These are phyloP conservation scores for Lacerta bilineata DNA, from an alignment of 2,797 vertebrate genomes.

Conservation along the genomic window DNA sequence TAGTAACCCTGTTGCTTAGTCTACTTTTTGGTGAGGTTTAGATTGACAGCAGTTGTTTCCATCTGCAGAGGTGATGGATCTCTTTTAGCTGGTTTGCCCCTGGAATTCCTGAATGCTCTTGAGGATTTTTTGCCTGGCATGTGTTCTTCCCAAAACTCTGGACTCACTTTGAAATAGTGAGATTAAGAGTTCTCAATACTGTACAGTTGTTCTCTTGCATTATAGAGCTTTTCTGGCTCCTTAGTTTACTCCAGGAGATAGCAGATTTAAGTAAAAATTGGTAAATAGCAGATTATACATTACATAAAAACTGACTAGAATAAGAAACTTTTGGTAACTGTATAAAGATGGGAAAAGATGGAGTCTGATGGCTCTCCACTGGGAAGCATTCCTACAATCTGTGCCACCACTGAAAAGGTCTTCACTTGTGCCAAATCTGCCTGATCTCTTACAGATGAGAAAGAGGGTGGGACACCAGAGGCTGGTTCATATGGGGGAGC, in stretches of 20 bases:
- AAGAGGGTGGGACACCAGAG: not conserved
- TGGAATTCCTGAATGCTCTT: too few relatives aligned
- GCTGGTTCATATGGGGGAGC: not conserved
- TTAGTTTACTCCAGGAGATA: not conserved
- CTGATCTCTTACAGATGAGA: not conserved
- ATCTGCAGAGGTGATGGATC: too few relatives aligned
- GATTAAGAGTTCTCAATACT: too few relatives aligned
- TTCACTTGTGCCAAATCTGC: not conserved
- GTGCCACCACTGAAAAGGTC: not conserved
- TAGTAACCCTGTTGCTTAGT: too few relatives aligned
- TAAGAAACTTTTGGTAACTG: not conserved
- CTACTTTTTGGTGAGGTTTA: too few relatives aligned
- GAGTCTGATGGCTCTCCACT: not conserved
- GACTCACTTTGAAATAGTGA: too few relatives aligned
- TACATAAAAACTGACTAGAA: not conserved
- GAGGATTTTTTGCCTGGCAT: too few relatives aligned
- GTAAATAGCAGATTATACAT: not conserved
- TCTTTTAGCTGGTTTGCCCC: too few relatives aligned
- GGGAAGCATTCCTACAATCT: not conserved
- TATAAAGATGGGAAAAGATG: not conserved
- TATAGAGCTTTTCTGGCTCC: not conserved
- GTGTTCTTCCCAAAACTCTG: too few relatives aligned
- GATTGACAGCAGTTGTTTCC: too few relatives aligned
- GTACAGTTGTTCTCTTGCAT: not conserved
- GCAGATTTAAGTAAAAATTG: not conserved